Evolutionary conservation across 2,797 vertebrate genomes (phyloP), one percentile per base, ranked within the genome.

Genomic region (Galago senegalensis): DNA sequence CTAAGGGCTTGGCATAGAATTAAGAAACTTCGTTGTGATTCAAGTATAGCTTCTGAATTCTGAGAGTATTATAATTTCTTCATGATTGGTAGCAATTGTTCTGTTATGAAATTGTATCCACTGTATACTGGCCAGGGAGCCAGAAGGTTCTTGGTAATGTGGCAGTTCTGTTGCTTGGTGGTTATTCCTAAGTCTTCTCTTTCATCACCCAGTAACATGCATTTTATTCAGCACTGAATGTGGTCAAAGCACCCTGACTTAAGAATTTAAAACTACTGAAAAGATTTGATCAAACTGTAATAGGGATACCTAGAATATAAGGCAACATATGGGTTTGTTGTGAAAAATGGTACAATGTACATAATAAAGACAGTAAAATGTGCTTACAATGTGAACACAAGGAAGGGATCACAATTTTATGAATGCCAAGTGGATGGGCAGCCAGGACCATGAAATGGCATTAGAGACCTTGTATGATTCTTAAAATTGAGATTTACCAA

Each of bases 1-100:
- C 94, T 82, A 86, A 17, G 27, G 18, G 29, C n/a, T 73, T 96
- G 83, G 56, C 21, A 87, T 53, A 72, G 34, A 76, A 89, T 77
- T 82, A 75, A 29, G 61, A 94, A 93, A 89, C 73, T 72, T 93
- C 90, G 92, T 93, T 89, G 75, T 85, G 37, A 95, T 95, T 98
- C 88, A 93, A 89, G 46, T 14, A 49, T 25, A 95, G 72, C 65
- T 92, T 77, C 61, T 91, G 83, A 61, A 95, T 91, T 91, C 53
- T 79, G n/a, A 77, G 76, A 79, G 34, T 72, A 82, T 88, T 88
- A 92, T 88, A 96, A 96, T 81, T 92, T 91, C 58, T 94, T 94
- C 60, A 46, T 87, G 73, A 95, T 67, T 77, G 25, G 84, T 85
- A 58, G 56, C 83, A 97, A 96, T 91, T 93, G 96, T 85, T 89